Percentiles rank a stretch among this genome's conserved stretches.
phyloP scores from a whole-genome alignment of 2,797 vertebrate genomes.

The Coluber constrictor region DNA sequence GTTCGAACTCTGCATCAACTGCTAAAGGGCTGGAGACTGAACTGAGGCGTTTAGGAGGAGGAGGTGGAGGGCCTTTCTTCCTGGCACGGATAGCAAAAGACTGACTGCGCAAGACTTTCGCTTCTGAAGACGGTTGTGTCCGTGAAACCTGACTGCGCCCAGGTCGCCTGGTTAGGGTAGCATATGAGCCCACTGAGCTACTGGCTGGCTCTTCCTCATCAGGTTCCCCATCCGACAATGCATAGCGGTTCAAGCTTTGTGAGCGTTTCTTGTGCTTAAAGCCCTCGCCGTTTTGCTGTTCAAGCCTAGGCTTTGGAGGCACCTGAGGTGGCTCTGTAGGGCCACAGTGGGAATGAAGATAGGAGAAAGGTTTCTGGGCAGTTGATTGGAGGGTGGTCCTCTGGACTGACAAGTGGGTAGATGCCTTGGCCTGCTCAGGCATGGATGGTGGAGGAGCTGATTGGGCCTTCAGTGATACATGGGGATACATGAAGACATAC shows the following conservation, averaged over 20 bases:
- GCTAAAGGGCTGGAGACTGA: slow-evolving; percentile 73
- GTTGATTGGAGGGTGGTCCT: slow-evolving; percentile 56
- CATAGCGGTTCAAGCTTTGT: slow-evolving; percentile 83
- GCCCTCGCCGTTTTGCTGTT: slow-evolving; percentile 1
- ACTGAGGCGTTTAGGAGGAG: slow-evolving; percentile 90
- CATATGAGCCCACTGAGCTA: slow-evolving; percentile 81
- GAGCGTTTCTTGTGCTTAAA: slow-evolving; percentile 79
- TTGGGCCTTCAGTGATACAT: slow-evolving; percentile 70
- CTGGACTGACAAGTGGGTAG: slow-evolving; percentile 28
- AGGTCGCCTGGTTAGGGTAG: slow-evolving; percentile 84
- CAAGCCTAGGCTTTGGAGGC: slow-evolving; percentile 37
- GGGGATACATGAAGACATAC: slow-evolving; percentile 76
- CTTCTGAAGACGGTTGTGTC: slow-evolving; percentile 57
- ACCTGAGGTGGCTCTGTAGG: background rate
- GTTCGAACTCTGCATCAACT: background rate
- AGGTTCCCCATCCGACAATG: slow-evolving; percentile 83
- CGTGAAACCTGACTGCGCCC: slow-evolving; percentile 74
- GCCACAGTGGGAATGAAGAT: slow-evolving; percentile 68
- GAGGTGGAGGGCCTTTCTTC: slow-evolving; percentile 86
- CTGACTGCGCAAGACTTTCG: slow-evolving; percentile 82
- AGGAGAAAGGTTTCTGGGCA: slow-evolving; percentile 72
- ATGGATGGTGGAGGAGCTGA: slow-evolving; percentile 48
- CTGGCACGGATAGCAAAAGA: slow-evolving; percentile 88
- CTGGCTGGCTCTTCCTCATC: slow-evolving; percentile 80
- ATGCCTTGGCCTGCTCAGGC: slow-evolving; percentile 45